These are phyloP conservation scores for Hemicordylus capensis DNA, from an alignment of 2,113 vertebrate species.

Conservation along the genomic window DNA sequence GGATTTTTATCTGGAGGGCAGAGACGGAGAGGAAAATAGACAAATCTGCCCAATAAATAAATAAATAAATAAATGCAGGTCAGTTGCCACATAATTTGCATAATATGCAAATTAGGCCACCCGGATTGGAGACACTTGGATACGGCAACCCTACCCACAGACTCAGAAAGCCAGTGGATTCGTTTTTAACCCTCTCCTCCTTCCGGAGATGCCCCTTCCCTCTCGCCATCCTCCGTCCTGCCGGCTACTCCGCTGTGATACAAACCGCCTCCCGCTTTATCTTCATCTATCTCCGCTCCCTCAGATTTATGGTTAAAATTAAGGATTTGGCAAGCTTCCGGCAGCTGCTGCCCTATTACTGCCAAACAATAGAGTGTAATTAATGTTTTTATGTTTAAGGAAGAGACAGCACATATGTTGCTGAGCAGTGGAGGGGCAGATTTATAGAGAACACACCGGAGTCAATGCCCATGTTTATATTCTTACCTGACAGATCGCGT, in stretches of 20 bases:
- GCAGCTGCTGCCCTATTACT: conserved; percentile 51
- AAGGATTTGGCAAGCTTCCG: conserved; percentile 65
- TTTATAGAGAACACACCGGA: conserved; percentile 70
- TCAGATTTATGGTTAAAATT: conserved; percentile 71
- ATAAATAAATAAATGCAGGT: too few species aligned
- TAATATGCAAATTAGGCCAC: too few species aligned
- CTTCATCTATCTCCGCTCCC: conserved; percentile 53
- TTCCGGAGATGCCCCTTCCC: background rate
- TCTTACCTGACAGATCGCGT: conserved; percentile 65
- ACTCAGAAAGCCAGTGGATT: too few species aligned
- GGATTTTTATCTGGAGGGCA: too few species aligned
- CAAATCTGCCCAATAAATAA: too few species aligned
- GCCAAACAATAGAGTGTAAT: conserved; percentile 66
- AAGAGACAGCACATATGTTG: conserved; percentile 70
- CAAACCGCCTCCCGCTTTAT: conserved; percentile 47
- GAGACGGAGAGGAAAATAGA: too few species aligned
- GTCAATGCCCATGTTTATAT: conserved; percentile 59
- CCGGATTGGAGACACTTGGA: too few species aligned
- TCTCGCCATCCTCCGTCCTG: background rate
- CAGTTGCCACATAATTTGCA: too few species aligned
- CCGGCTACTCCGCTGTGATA: background rate
- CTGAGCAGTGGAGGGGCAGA: conserved; percentile 65
- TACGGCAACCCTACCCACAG: too few species aligned
- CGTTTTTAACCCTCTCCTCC: too few species aligned
- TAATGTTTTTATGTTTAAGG: conserved; percentile 74